A percentile compares a stretch with the other conserved stretches of the same genome.
phyloP scores from a whole-genome alignment of 1,140 invertebrate genomes.

The Ctenoplectra terminalis region DNA sequence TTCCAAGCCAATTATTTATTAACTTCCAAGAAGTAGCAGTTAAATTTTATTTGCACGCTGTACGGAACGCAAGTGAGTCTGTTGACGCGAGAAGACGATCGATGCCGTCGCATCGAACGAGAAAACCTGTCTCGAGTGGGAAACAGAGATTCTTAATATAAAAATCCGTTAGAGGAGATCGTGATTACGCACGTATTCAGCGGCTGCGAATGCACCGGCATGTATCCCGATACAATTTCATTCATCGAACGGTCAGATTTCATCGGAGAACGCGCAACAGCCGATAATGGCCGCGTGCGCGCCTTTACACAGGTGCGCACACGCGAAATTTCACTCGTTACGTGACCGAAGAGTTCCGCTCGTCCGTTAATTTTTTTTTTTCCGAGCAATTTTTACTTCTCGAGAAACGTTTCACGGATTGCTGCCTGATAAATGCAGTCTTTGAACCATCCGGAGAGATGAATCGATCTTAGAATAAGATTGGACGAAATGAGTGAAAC shows the following conservation, averaged over 20 bases:
- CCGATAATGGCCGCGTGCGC: background rate
- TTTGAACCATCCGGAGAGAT: background rate
- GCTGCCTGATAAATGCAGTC: slow-evolving; percentile 5
- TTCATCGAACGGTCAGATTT: slow-evolving; percentile 25
- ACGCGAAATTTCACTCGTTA: slow-evolving; percentile 21
- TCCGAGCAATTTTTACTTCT: background rate
- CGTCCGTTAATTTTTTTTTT: background rate
- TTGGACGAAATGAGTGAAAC: slow-evolving; percentile 19
- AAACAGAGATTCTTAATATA: background rate
- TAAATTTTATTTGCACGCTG: background rate
- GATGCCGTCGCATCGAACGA: background rate
- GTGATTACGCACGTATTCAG: background rate
- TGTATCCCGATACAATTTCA: slow-evolving; percentile 22
- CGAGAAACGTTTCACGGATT: slow-evolving; percentile 13
- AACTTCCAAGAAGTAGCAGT: background rate
- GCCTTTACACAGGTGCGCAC: background rate
- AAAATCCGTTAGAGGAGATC: slow-evolving; percentile 1
- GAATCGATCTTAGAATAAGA: background rate
- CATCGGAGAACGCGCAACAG: background rate
- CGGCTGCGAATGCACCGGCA: background rate
- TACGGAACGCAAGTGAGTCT: background rate
- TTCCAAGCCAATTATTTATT: too few relatives aligned
- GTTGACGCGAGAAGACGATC: background rate
- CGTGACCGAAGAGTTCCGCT: background rate
- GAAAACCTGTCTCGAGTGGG: background rate